These are phyloP conservation scores for Drosophila rubida DNA, from an alignment of 2,888 invertebrate genomes.

Conservation along the genomic window DNA sequence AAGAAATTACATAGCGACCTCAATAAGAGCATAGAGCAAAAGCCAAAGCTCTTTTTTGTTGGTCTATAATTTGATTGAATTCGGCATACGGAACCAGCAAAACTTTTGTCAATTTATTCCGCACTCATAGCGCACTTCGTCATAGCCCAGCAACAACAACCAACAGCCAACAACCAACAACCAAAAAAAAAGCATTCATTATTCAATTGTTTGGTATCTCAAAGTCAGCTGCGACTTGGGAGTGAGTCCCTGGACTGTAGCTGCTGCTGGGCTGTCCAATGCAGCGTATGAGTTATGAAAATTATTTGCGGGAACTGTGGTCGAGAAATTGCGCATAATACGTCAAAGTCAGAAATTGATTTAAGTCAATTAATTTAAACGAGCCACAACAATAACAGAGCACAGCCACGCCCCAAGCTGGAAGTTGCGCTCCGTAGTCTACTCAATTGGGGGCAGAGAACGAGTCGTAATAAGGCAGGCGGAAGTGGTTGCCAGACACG, in stretches of 20 bases:
- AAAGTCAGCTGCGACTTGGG: not conserved
- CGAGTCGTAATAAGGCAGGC: constrained; percentile 68
- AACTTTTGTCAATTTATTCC: constrained; percentile 9
- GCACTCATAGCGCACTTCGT: constrained; percentile 10
- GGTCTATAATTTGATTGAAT: constrained; percentile 1
- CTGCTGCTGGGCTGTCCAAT: constrained; percentile 33
- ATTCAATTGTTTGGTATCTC: constrained; percentile 24
- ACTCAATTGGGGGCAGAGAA: constrained; percentile 30
- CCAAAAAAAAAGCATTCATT: constrained; percentile 7
- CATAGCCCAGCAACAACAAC: not conserved
- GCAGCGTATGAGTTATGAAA: constrained; percentile 75
- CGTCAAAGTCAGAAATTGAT: constrained; percentile 82
- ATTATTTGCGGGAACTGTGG: constrained; percentile 64
- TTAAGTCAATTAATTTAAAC: constrained; percentile 81
- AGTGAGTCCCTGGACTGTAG: not conserved
- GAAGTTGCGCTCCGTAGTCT: constrained; percentile 34
- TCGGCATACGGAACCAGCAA: not conserved
- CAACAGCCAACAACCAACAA: not conserved
- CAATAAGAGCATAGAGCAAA: not conserved
- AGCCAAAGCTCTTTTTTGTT: not conserved
- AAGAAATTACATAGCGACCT: not conserved
- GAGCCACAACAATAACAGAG: constrained; percentile 51
- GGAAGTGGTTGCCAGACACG: constrained; percentile 74
- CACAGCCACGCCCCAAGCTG: constrained; percentile 13
- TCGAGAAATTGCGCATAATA: constrained; percentile 66